phyloP scores from a whole-genome alignment of 1,140 invertebrate species.

The Eurytemora carolleeae region DNA sequence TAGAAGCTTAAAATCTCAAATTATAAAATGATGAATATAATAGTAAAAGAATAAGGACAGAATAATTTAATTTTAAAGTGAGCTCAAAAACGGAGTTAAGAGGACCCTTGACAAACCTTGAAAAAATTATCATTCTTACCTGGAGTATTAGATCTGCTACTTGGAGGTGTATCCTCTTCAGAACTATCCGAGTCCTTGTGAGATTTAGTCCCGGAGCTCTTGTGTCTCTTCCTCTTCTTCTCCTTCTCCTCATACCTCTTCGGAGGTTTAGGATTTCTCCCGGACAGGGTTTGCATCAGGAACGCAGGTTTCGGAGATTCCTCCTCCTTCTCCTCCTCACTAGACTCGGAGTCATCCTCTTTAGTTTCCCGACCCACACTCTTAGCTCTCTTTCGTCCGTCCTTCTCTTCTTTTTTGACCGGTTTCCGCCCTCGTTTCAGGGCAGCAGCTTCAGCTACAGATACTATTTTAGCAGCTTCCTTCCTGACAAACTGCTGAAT shows the following conservation, averaged over 20 bases:
- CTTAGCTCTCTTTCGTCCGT: background rate
- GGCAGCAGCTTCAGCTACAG: background rate
- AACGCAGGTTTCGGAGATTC: background rate
- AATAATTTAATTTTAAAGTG: too few relatives aligned
- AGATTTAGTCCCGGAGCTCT: background rate
- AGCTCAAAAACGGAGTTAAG: too few relatives aligned
- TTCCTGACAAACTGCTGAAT: conserved; percentile 12
- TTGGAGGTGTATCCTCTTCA: background rate
- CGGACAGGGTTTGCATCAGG: background rate
- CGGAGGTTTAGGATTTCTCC: conserved; percentile 10
- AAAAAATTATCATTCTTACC: too few relatives aligned
- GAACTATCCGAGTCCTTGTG: background rate
- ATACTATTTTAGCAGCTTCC: background rate
- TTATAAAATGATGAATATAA: too few relatives aligned
- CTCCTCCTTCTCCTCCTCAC: background rate
- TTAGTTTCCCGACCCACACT: background rate
- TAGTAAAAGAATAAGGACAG: too few relatives aligned
- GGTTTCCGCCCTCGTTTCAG: background rate
- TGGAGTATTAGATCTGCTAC: background rate
- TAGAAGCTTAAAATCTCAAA: too few relatives aligned
- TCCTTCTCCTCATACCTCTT: conserved; percentile 1
- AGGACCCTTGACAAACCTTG: too few relatives aligned
- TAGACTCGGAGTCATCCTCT: background rate
- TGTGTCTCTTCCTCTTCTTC: background rate
- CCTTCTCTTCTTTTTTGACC: background rate